Percentiles rank a stretch among this genome's conserved stretches.
These are phyloP conservation scores for Leptinotarsa defecta DNA, from an alignment of 1,140 invertebrate genomes.

Conservation along the genomic window DNA sequence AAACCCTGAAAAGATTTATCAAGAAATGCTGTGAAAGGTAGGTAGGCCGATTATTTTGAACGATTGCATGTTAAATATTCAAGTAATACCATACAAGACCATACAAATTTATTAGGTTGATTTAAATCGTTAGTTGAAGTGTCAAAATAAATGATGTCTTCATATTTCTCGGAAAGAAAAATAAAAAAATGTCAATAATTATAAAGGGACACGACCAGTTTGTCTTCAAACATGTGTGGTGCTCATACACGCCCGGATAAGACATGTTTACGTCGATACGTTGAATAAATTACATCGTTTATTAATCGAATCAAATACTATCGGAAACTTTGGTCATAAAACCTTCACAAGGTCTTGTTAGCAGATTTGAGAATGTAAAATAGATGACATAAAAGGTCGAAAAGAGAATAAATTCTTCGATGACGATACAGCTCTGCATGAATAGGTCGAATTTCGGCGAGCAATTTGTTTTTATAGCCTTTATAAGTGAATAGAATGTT, in stretches of 20 bases:
- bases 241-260: not conserved
- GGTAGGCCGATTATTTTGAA: too few relatives aligned
- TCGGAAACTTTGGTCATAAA: conserved; percentile 18
- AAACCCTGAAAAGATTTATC: too few relatives aligned
- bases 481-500: conserved; percentile 41
- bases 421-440: conserved; percentile 31
- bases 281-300: conserved; percentile 9
- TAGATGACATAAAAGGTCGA: conserved; percentile 38
- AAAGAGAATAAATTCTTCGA: conserved; percentile 38
- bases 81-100: too few relatives aligned
- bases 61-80: too few relatives aligned
- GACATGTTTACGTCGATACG: conserved; percentile 1
- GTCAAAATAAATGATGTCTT: too few relatives aligned
- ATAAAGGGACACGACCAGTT: too few relatives aligned
- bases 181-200: too few relatives aligned
- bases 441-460: conserved; percentile 34
- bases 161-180: too few relatives aligned
- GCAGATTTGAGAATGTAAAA: conserved; percentile 36
- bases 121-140: too few relatives aligned
- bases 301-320: conserved; percentile 19
- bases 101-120: too few relatives aligned
- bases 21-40: too few relatives aligned
- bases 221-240: too few relatives aligned
- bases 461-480: conserved; percentile 37
- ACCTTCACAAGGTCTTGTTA: conserved; percentile 26